Conservation (phyloP, 2,888 invertebrate species). For the Agrenia bidenticulata region DNA sequence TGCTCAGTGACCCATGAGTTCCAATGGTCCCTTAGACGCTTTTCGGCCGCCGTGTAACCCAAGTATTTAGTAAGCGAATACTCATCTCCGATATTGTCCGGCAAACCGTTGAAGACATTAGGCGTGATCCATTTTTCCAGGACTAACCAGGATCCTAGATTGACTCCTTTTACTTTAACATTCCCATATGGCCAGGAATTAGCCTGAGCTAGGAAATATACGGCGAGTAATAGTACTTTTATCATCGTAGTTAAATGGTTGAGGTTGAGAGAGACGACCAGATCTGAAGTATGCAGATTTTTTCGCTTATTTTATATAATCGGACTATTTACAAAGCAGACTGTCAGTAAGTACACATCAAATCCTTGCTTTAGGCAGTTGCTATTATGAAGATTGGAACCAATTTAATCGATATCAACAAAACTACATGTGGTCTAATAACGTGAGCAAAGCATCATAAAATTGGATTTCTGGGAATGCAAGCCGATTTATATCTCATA, state of each 20-base stretch:
- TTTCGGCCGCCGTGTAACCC: constrained; percentile 39
- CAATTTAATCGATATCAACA: too few species aligned
- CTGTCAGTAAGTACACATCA: too few species aligned
- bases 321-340: too few species aligned
- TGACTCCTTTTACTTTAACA: constrained; percentile 41
- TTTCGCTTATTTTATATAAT: too few species aligned
- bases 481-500: too few species aligned
- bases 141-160: constrained; percentile 47
- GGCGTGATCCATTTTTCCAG: constrained; percentile 50
- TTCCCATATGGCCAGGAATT: constrained; percentile 27
- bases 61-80: constrained; percentile 36
- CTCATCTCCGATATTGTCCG: constrained; percentile 43
- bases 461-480: too few species aligned
- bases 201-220: constrained; percentile 1
- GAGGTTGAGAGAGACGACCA: too few species aligned
- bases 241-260: background rate
- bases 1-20: constrained; percentile 48
- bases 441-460: too few species aligned
- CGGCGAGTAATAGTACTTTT: background rate
- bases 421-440: too few species aligned
- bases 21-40: constrained; percentile 45
- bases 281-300: too few species aligned
- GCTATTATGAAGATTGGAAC: too few species aligned
- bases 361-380: too few species aligned
- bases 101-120: constrained; percentile 33